These are phyloP conservation scores for Lasioglossum vierecki DNA, from an alignment of 2,888 invertebrate genomes.

Conservation along the genomic window DNA sequence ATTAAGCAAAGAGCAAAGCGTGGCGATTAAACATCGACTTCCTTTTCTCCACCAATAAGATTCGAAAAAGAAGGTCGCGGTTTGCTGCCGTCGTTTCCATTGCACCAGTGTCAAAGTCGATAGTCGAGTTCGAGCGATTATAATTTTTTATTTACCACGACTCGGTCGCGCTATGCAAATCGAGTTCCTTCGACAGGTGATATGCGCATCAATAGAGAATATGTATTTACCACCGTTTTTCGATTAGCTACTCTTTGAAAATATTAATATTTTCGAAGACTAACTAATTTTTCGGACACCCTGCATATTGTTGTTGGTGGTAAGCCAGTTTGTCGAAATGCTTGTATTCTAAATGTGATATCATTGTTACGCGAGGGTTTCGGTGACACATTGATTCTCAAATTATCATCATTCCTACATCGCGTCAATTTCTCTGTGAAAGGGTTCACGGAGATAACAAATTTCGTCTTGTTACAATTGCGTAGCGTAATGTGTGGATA, in stretches of 20 bases:
- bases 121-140: slow-evolving; percentile 12
- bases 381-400: no score
- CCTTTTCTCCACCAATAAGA: background rate
- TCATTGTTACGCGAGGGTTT: no score
- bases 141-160: slow-evolving; percentile 29
- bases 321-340: no score
- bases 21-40: slow-evolving; percentile 18
- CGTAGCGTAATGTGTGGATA: background rate
- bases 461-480: background rate
- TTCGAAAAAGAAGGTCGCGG: background rate
- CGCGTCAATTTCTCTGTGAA: no score
- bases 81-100: background rate
- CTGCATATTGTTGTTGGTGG: no score
- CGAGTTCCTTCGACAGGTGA: slow-evolving; percentile 42
- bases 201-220: background rate
- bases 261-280: no score
- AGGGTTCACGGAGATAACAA: no score
- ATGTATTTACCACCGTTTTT: background rate
- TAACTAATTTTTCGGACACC: no score
- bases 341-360: no score
- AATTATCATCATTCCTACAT: no score
- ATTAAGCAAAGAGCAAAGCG: background rate
- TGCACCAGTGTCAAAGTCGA: slow-evolving; percentile 5
- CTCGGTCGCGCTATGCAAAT: slow-evolving; percentile 27
- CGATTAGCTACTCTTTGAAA: background rate